Base-by-base conservation (phyloP, 1,140 invertebrate genomes). In the Thaumetopoea pityocampa region DNA sequence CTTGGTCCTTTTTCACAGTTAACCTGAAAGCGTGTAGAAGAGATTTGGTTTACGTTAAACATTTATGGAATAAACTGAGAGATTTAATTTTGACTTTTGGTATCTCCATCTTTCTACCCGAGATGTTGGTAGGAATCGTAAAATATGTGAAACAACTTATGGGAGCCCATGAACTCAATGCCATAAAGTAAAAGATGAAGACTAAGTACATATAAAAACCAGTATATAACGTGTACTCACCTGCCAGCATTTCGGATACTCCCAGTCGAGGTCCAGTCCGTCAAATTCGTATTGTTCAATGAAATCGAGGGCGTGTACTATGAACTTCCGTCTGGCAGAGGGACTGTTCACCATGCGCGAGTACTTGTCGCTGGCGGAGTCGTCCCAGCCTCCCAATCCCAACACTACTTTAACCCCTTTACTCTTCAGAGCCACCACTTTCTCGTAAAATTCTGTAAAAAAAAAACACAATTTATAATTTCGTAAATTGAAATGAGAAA, bases 201-300 rank as follows among this genome's bases (percentile, higher is more conserved):
- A n/a, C n/a, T n/a, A n/a, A n/a, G n/a, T n/a, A n/a, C n/a, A n/a
- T n/a, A n/a, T n/a, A n/a, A n/a, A n/a, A n/a, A n/a, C n/a, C n/a
- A n/a, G n/a, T n/a, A n/a, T n/a, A n/a, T n/a, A n/a, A n/a, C n/a
- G n/a, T 9, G 7, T 89, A 90, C 65, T 90, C 56, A 93, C 93
- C 85, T 96, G 94, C 94, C 94, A 96, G 67, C 95, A 97, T 46
- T 92, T 93, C 0, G 95, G 95, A 80, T 95, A 97, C 59, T 96
- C 94, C 94, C 94, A 97, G 67, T 96, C 94, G 17, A 96, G 80
- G 72, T 97, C 94, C 0, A 97, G 79, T 0, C 94, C 94, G 67
- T 96, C 94, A 47, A 96, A 96, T 15, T 89, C 88, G 51, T 94
- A 90, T 56, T 94, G 90, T 29, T 92, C 87, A 3, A 96, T 83